Percentiles rank a stretch among this genome's conserved stretches.
phyloP scores from a whole-genome alignment of 1,140 invertebrate species.

The Platyscapa corneri region DNA sequence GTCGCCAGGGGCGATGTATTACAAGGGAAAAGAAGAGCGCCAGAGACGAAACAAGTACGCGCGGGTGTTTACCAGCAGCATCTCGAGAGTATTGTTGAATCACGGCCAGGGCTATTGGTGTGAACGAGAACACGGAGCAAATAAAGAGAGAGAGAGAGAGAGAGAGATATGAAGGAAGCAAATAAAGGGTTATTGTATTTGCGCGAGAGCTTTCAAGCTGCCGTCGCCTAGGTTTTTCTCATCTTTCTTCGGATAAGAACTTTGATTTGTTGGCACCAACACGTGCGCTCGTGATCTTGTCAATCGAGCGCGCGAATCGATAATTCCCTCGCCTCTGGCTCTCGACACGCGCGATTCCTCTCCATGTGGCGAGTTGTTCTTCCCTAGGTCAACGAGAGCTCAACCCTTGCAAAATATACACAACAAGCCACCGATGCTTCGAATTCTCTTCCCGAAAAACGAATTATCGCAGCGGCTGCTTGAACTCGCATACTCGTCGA shows the following conservation, averaged over 20 bases:
- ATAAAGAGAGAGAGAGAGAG: conserved; percentile 60
- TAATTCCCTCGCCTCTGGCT: conserved; percentile 29
- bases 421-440: neutral
- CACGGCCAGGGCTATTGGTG: conserved; percentile 62
- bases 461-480: neutral
- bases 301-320: conserved; percentile 19
- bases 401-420: neutral
- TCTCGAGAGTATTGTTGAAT: conserved; percentile 71
- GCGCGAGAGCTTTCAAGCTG: conserved; percentile 60
- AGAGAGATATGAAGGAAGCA: conserved; percentile 57
- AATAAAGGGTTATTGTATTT: conserved; percentile 76
- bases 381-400: neutral
- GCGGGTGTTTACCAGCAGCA: conserved; percentile 67
- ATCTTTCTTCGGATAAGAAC: conserved; percentile 34
- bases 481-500: no score
- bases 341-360: no score
- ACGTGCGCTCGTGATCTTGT: conserved; percentile 54
- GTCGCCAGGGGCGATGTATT: neutral
- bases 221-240: conserved; percentile 52
- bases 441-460: neutral
- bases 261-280: conserved; percentile 41
- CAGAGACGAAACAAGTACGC: conserved; percentile 27
- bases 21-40: neutral
- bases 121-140: conserved; percentile 27
- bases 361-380: neutral